Conservation (phyloP, 2,797 vertebrate genomes). For the Falco peregrinus region DNA sequence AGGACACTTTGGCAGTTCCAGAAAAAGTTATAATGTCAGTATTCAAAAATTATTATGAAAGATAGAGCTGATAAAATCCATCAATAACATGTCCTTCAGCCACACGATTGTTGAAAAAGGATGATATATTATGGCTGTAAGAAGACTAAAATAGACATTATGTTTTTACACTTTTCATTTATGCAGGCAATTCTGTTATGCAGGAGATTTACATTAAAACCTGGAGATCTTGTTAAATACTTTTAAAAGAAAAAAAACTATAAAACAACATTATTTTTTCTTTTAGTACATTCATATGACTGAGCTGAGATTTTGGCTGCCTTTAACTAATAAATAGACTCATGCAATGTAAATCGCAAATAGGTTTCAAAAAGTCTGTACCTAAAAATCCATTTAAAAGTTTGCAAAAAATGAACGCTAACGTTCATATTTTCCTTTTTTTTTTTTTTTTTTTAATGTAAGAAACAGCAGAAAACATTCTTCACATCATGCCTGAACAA, state of each 20-base stretch:
- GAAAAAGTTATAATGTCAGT: neutral
- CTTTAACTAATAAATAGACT: neutral
- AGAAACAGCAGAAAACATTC: neutral
- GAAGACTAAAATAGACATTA: neutral
- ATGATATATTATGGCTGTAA: neutral
- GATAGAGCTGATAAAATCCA: neutral
- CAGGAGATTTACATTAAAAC: neutral
- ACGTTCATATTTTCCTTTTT: neutral
- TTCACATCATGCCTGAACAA: neutral
- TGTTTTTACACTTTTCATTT: neutral
- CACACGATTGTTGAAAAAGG: neutral
- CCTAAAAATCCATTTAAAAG: neutral
- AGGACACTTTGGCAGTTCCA: neutral
- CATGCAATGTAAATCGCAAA: neutral
- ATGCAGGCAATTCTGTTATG: neutral
- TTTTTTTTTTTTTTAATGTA: neutral
- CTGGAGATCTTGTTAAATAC: neutral
- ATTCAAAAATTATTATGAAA: neutral
- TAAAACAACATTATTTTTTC: fast-evolving
- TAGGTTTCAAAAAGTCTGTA: neutral
- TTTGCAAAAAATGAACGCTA: neutral
- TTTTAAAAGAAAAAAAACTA: neutral
- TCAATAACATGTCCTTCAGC: neutral
- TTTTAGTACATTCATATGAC: neutral
- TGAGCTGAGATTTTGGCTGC: neutral